Percentiles rank a stretch among this genome's conserved stretches.
phyloP scores from a whole-genome alignment of 1,140 invertebrate species.

The Zaprionus ornatus region DNA sequence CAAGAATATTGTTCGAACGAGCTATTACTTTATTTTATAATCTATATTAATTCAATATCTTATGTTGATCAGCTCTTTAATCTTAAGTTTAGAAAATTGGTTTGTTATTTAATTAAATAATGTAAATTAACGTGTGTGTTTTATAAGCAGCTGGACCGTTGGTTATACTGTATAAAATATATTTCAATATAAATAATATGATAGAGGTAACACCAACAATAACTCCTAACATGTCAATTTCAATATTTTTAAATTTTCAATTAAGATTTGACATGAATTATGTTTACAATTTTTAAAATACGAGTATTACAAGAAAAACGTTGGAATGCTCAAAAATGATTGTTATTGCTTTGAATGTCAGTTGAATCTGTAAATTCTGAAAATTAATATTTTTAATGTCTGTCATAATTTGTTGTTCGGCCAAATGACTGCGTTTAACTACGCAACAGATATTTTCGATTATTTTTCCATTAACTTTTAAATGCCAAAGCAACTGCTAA shows the following conservation, averaged over 20 bases:
- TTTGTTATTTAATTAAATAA: neutral
- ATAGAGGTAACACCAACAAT: too few species aligned
- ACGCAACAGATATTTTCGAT: neutral
- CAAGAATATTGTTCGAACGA: too few species aligned
- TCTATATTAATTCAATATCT: too few species aligned
- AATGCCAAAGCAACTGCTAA: conserved; percentile 17
- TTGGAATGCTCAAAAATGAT: neutral
- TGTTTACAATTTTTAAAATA: neutral
- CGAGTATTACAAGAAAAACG: neutral
- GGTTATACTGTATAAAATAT: too few species aligned
- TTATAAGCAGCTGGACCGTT: too few species aligned
- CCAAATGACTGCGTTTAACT: neutral
- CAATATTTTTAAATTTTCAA: too few species aligned
- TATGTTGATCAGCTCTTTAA: too few species aligned
- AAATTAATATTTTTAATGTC: neutral
- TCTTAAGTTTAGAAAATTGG: too few species aligned
- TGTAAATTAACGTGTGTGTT: neutral
- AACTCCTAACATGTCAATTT: too few species aligned
- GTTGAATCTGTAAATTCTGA: neutral
- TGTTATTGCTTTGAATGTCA: neutral
- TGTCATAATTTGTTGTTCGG: neutral
- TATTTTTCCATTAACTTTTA: conserved; percentile 2
- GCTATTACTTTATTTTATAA: too few species aligned
- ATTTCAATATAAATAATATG: too few species aligned
- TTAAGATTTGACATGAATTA: neutral